These are phyloP conservation scores for Neuroscelio doddi DNA, from an alignment of 2,888 invertebrate species.

Conservation along the genomic window DNA sequence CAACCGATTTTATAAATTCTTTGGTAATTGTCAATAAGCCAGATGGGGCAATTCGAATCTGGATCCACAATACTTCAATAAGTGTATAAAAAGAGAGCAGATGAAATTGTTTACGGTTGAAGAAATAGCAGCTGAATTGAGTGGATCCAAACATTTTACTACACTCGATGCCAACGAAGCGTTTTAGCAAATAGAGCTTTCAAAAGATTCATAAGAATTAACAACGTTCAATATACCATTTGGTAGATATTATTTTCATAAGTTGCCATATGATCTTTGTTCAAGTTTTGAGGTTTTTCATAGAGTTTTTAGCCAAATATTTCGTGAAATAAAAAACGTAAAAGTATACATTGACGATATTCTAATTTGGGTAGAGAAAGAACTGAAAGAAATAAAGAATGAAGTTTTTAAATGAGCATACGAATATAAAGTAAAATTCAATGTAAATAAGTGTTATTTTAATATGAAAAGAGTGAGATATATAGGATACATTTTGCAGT, in stretches of 20 bases:
- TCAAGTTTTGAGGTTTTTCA: slow-evolving; percentile 53
- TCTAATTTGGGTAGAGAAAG: slow-evolving; percentile 46
- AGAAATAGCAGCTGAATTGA: too few species aligned
- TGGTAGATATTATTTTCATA: slow-evolving; percentile 15
- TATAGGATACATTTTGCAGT: slow-evolving; percentile 50
- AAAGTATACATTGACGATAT: slow-evolving; percentile 53
- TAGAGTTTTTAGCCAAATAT: slow-evolving; percentile 39
- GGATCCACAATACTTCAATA: too few species aligned
- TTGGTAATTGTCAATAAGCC: too few species aligned
- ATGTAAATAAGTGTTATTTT: slow-evolving; percentile 48
- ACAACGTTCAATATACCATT: slow-evolving; percentile 30
- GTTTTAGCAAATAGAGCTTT: too few species aligned
- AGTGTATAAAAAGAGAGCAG: too few species aligned
- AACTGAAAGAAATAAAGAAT: slow-evolving; percentile 45
- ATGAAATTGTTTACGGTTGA: too few species aligned
- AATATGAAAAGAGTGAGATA: slow-evolving; percentile 48
- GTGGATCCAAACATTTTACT: too few species aligned
- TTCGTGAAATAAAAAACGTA: slow-evolving; percentile 47
- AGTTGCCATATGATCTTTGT: slow-evolving; percentile 48
- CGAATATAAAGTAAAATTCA: slow-evolving; percentile 44
- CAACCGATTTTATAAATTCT: too few species aligned
- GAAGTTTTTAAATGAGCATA: slow-evolving; percentile 44
- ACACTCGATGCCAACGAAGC: too few species aligned
- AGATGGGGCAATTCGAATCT: too few species aligned
- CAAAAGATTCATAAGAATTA: neutral